Evolutionary conservation across 2,888 invertebrate genomes (phyloP).

Genomic region (Camptogramma bilineatum): DNA sequence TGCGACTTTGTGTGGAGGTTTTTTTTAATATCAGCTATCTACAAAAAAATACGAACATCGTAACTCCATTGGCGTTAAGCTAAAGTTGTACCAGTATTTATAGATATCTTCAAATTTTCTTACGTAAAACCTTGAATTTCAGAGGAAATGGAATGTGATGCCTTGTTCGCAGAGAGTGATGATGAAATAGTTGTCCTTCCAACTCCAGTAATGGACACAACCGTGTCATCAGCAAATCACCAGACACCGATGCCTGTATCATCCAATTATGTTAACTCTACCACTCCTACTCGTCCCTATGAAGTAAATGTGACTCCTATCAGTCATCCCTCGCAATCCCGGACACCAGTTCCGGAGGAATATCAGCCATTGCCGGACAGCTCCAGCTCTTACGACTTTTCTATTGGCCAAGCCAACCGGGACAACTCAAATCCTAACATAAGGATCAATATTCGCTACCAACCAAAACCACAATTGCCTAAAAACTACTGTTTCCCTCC

Average conservation of each 20-base stretch:
- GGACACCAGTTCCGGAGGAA: slow-evolving; percentile 78
- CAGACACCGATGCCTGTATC: slow-evolving; percentile 63
- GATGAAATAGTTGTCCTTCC: slow-evolving; percentile 83
- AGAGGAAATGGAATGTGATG: slow-evolving; percentile 88
- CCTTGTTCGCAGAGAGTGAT: slow-evolving; percentile 88
- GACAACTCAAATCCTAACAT: slow-evolving; percentile 58
- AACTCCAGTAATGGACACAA: slow-evolving; percentile 51
- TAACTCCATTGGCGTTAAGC: too few relatives aligned
- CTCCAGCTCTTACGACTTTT: slow-evolving; percentile 72
- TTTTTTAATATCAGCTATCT: too few relatives aligned
- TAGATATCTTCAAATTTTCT: neutral
- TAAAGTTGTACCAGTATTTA: neutral
- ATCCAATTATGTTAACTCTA: slow-evolving; percentile 71
- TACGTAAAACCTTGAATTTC: slow-evolving; percentile 56
- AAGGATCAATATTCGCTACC: slow-evolving; percentile 71
- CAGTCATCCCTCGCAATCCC: slow-evolving; percentile 65
- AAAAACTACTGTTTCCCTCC: slow-evolving; percentile 66
- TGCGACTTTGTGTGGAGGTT: too few relatives aligned
- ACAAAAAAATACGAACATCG: too few relatives aligned
- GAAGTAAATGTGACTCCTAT: slow-evolving; percentile 65
- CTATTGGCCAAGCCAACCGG: slow-evolving; percentile 54
- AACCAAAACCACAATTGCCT: slow-evolving; percentile 69
- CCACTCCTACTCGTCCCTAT: slow-evolving; percentile 66
- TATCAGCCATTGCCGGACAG: slow-evolving; percentile 80
- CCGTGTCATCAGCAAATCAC: slow-evolving; percentile 52